Evolutionary conservation across 1,140 invertebrate genomes (phyloP), one percentile per base, ranked within the genome.

Genomic region (Orius insidiosus): DNA sequence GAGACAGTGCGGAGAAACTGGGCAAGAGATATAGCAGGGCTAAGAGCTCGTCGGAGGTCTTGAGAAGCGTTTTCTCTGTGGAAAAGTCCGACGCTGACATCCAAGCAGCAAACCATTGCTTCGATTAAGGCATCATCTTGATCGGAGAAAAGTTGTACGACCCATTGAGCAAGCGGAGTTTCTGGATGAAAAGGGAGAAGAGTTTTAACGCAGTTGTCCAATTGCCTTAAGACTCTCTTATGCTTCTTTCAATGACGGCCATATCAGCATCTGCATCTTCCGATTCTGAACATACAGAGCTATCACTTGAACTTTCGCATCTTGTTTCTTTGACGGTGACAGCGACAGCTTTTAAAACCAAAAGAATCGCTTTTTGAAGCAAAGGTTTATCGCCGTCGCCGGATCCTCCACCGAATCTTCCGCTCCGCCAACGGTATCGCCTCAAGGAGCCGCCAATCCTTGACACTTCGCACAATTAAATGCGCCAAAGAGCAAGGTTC

Each of bases 51-150:
- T 49, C 80, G 75, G 35, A 84, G 65, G 57, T 83, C 78, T 19
- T 78, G 78, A 53, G 78, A 80, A 4, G 79, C 79, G 49, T 59
- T 52, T 56, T 83, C 80, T 37, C 81, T 72, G 56, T 83, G 82
- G 16, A 80, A 82, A 14, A 88, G 73, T 40, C 83, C 85, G 35
- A 82, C 76, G 3, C 80, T 83, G 18, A 88, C 85, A 60, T 90
- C 85, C 24, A 90, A 62, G 34, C 81, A 85, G 61, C 85, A 90
- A 1, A 90, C 80, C 83, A 92, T 85, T n/a, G 81, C 79, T 66
- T 90, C 87, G 16, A 90, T 81, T 43, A 92, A 60, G 53, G 84
- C 85, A 60, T 92, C 86, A 59, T 92, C 86, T 62, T 90, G 85
- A 63, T 90, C 85, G 52, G 78, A 76, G 58, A 92, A 89, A 35